A percentile compares a stretch with the other conserved stretches of the same genome.
Conservation (phyloP, 2,113 vertebrate species). For the Piprites chloris region DNA sequence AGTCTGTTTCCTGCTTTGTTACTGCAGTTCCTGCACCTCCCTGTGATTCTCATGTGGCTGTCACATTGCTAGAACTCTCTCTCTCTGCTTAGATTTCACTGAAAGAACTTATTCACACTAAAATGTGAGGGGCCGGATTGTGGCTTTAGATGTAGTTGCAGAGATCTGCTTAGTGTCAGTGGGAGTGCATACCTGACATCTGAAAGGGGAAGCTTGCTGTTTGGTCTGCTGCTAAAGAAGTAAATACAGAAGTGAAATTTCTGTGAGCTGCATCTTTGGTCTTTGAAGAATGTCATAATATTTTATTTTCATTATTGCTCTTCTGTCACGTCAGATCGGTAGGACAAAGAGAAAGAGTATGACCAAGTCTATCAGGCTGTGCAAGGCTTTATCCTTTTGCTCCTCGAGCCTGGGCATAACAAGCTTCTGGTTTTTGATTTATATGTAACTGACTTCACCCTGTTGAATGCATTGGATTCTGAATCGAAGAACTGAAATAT, state of each 20-base stretch:
- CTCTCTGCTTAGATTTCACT: background rate
- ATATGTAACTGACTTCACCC: background rate
- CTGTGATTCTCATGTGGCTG: constrained; percentile 16
- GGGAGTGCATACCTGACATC: background rate
- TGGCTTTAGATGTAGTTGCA: background rate
- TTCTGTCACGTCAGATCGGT: background rate
- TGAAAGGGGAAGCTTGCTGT: background rate
- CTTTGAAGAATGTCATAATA: background rate
- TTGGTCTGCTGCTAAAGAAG: background rate
- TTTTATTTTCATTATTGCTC: background rate
- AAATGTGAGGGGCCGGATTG: fast-evolving
- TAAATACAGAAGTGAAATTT: background rate
- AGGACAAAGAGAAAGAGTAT: background rate
- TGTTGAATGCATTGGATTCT: background rate
- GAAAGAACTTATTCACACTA: background rate
- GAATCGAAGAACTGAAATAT: background rate
- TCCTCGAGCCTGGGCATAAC: background rate
- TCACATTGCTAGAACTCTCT: background rate
- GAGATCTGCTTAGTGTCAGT: background rate
- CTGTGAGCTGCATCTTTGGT: background rate
- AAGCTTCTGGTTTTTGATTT: background rate
- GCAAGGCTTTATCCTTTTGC: background rate
- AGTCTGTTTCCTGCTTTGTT: background rate
- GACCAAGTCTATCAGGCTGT: background rate
- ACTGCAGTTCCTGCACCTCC: background rate